Conservation (phyloP, 2,113 vertebrate species). For the Sinocyclocheilus rhinocerous region DNA sequence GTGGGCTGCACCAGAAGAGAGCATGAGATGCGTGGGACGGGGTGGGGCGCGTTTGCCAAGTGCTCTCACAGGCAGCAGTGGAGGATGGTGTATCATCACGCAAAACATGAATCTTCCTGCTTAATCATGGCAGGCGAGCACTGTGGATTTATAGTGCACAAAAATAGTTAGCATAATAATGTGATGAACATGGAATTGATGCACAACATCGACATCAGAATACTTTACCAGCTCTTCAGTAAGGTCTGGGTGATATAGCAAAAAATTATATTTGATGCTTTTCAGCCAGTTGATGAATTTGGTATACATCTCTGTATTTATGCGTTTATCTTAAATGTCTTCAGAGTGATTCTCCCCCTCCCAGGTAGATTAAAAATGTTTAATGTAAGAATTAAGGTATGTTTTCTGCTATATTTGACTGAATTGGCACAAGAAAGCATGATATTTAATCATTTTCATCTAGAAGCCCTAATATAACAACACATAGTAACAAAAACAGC, state of each 20-base stretch:
- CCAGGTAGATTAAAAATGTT: not conserved
- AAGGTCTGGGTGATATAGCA: not conserved
- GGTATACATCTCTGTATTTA: not conserved
- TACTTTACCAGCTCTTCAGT: not conserved
- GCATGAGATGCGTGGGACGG: slow-evolving; percentile 54
- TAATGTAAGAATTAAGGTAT: not conserved
- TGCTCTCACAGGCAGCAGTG: slow-evolving; percentile 46
- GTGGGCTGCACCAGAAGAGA: slow-evolving; percentile 53
- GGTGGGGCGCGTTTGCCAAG: slow-evolving; percentile 53
- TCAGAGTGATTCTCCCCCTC: not conserved
- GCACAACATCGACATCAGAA: not conserved
- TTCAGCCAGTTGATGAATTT: not conserved
- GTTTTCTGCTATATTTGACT: not conserved
- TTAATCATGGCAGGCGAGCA: not conserved
- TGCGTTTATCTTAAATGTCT: not conserved
- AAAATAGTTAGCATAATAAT: not conserved
- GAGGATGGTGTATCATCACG: slow-evolving; percentile 30
- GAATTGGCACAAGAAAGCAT: not conserved
- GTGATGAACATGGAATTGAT: not conserved
- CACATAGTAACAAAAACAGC: too few relatives aligned
- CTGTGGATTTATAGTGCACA: not conserved
- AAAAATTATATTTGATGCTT: too few relatives aligned
- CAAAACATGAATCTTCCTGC: slow-evolving; percentile 8
- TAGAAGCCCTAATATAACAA: not conserved
- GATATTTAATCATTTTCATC: not conserved